Conservation (phyloP, 2,888 invertebrate species). For the Drosophila paucipuncta region DNA sequence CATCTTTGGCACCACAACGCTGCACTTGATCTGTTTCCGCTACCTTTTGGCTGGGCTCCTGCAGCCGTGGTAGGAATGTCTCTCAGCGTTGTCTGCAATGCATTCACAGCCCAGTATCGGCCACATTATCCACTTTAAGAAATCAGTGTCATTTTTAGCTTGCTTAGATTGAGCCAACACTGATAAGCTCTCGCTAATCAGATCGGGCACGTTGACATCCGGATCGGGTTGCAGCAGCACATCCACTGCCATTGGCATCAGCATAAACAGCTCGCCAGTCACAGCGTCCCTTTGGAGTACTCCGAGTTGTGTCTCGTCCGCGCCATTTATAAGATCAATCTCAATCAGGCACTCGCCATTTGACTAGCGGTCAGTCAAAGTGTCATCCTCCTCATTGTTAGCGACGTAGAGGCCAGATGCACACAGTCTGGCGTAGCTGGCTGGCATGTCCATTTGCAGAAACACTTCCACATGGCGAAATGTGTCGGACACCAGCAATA, state of each 20-base stretch:
- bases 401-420: constrained; percentile 17
- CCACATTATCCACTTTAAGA: not conserved
- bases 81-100: constrained; percentile 28
- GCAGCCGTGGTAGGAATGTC: not conserved
- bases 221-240: constrained; percentile 22
- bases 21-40: not conserved
- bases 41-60: not conserved
- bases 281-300: constrained; percentile 18
- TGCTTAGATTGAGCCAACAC: not conserved
- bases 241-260: constrained; percentile 53
- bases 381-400: not conserved
- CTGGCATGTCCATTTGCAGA: constrained; percentile 19
- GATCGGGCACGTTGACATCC: not conserved
- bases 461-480: constrained; percentile 36
- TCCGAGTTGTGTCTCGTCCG: constrained; percentile 21
- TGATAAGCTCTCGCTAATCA: not conserved
- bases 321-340: constrained; percentile 22
- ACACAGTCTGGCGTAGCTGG: constrained; percentile 34
- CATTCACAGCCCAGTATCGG: not conserved
- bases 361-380: constrained; percentile 27
- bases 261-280: constrained; percentile 54
- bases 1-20: constrained; percentile 43
- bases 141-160: not conserved
- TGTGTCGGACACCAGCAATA: constrained; percentile 30
- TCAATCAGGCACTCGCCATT: not conserved